A percentile compares a stretch with the other conserved stretches of the same genome.
Evolutionary conservation across 2,888 invertebrate species (phyloP).

Genomic region (Mimachlamys varia): DNA sequence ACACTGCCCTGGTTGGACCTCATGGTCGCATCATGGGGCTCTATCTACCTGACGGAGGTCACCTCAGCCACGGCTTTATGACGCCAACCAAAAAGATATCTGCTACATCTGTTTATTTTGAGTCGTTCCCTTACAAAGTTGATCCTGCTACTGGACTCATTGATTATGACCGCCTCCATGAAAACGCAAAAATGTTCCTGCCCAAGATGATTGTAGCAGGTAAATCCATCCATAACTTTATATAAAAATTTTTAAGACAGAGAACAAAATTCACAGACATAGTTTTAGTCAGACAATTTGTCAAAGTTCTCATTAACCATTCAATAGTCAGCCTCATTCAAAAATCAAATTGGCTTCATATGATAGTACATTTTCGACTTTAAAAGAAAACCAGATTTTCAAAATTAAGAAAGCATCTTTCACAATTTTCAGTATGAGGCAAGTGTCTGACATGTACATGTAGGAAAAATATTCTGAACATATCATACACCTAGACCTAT

Average conservation of each 20-base stretch:
- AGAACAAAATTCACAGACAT: no score
- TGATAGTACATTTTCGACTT: no score
- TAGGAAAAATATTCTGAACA: no score
- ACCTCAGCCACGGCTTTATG: constrained; percentile 89
- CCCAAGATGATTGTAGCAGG: constrained; percentile 96
- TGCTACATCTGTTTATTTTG: constrained; percentile 98
- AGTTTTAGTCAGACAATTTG: no score
- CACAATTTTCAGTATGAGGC: no score
- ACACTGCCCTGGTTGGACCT: constrained; percentile 92
- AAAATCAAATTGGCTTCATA: no score
- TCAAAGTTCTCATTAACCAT: no score
- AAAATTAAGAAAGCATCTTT: no score
- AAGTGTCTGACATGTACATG: no score
- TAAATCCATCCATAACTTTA: constrained; percentile 58
- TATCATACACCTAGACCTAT: no score
- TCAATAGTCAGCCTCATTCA: no score
- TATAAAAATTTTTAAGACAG: background rate
- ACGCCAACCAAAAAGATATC: constrained; percentile 95
- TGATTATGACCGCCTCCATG: constrained; percentile 94
- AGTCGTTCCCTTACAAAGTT: constrained; percentile 98
- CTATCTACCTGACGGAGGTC: constrained; percentile 98
- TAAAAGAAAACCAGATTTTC: no score
- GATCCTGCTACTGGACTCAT: constrained; percentile 91
- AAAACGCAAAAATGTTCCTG: constrained; percentile 92
- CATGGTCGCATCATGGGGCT: constrained; percentile 98